Evolutionary conservation across 1,140 invertebrate species (phyloP), one percentile per base, ranked within the genome.

Genomic region (Brachystomella parvula): DNA sequence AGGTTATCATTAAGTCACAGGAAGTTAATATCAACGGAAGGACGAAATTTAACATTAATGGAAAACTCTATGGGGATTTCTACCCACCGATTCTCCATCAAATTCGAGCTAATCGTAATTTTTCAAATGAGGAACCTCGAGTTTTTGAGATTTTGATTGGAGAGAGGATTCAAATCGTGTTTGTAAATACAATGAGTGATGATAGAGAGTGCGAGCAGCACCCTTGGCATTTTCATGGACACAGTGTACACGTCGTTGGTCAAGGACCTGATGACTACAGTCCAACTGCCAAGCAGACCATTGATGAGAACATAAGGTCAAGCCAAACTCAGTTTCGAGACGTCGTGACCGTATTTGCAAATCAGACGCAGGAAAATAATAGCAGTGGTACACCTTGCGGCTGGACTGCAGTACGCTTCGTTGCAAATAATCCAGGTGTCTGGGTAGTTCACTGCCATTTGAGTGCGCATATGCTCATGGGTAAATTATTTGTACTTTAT

Each of bases 171-270:
- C 65, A 67, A 26, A 62, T 67, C 32, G 56, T 67, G 29, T 67
- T 67, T 47, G 47, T 57, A 29, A 67, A 67, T 44, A 21, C 31
- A 31, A 17, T 63, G 2, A 63, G 60, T 58, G 65, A 67, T 35
- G 65, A 67, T n/a, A 32, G 47, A 6, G 65, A 63, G n/a, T 67
- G 65, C 31, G 65, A 67, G 24, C 65, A 67, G 29, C 65, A 67
- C 63, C 65, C 65, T 44, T 67, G 65, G 65, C 61, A 67, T 31
- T 57, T 49, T 21, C n/a, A 28, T 21, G 30, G 60, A 3, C 65
- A 63, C 33, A 47, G 60, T n/a, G 62, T 67, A 44, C 56, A 67
- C 26, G 59, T 67, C 24, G 65, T 67, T 1, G 65, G 65, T 19
- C 28, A 67, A 31, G 65, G 65, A 47, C 24, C 61, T 15, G 65